Conservation (phyloP, 2,888 invertebrate genomes). For the Caprella mutica region DNA sequence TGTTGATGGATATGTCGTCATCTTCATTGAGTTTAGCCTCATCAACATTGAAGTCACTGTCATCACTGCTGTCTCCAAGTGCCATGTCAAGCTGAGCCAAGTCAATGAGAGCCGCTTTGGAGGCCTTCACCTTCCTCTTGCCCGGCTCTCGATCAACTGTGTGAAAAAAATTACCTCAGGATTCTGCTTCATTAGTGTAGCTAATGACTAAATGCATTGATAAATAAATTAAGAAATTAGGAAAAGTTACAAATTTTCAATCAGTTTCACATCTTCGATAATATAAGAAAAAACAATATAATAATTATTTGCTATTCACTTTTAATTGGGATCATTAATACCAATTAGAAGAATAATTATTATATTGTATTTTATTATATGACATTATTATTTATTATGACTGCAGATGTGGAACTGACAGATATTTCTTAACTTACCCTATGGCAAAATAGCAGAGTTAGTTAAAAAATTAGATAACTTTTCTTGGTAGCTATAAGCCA, state of each 20-base stretch:
- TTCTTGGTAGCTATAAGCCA: not conserved
- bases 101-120: conserved; percentile 34
- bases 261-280: no score
- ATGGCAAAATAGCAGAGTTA: not conserved
- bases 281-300: not conserved
- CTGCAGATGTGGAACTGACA: not conserved
- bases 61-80: conserved; percentile 78
- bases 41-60: conserved; percentile 85
- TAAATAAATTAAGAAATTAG: not conserved
- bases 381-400: not conserved
- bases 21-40: conserved; percentile 68
- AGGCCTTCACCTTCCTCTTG: conserved; percentile 35
- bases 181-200: not conserved
- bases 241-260: not conserved
- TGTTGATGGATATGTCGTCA: conserved; percentile 50
- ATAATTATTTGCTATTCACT: not conserved
- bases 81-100: conserved; percentile 31
- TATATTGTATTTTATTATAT: not conserved
- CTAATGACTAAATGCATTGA: not conserved
- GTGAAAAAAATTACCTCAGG: not conserved
- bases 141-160: conserved; percentile 34
- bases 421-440: not conserved
- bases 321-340: not conserved
- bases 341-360: not conserved
- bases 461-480: not conserved